Conservation (phyloP, 2,888 invertebrate genomes). For the Thysanoteuthis rhombus region DNA sequence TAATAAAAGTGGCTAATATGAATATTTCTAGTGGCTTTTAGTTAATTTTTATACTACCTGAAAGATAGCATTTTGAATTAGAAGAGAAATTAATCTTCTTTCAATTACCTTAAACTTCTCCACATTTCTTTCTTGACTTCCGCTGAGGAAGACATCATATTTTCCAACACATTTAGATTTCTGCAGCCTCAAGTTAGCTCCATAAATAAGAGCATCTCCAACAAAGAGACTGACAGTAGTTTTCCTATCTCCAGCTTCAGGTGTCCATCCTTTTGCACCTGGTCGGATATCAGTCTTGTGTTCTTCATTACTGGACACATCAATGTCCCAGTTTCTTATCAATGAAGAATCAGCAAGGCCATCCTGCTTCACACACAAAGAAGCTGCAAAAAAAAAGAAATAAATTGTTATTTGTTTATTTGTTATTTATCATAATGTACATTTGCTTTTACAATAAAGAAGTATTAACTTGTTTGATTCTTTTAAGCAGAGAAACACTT, state of each 20-base stretch:
- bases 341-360: slow-evolving; percentile 19
- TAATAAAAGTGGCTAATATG: too few relatives aligned
- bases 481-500: too few relatives aligned
- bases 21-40: too few relatives aligned
- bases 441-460: too few relatives aligned
- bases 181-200: not conserved
- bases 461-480: too few relatives aligned
- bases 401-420: too few relatives aligned
- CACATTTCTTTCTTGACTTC: not conserved
- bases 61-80: too few relatives aligned
- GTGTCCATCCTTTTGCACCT: slow-evolving; percentile 14
- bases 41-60: too few relatives aligned
- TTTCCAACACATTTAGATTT: not conserved
- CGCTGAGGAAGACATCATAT: not conserved
- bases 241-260: not conserved
- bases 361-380: not conserved
- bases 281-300: slow-evolving; percentile 14
- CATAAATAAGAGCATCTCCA: slow-evolving; percentile 16
- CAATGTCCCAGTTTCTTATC: slow-evolving; percentile 14
- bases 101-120: not conserved
- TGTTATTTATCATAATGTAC: too few relatives aligned
- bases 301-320: slow-evolving; percentile 27
- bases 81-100: too few relatives aligned
- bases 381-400: not conserved
- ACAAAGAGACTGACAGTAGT: not conserved